A percentile compares a stretch with the other conserved stretches of the same genome.
Evolutionary conservation across 2,888 invertebrate species (phyloP).

Genomic region (Caenorhabditis sp.): DNA sequence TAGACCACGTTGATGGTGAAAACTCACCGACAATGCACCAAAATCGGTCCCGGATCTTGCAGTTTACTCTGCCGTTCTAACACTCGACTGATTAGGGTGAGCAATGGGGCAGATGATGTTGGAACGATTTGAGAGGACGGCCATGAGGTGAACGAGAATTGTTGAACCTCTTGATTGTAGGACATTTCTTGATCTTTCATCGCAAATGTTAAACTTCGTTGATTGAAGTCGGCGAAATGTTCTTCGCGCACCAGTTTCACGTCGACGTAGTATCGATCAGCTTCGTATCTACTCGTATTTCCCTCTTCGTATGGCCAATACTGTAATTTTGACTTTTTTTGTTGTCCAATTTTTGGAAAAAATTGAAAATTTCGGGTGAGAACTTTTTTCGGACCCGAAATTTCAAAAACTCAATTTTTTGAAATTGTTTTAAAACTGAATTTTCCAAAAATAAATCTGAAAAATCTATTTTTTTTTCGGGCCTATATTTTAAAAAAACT

Average conservation of each 20-base stretch:
- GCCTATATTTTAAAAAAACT: no score
- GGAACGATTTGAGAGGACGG: conserved; percentile 51
- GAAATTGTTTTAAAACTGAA: no score
- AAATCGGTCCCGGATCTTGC: conserved; percentile 80
- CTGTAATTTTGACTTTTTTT: conserved; percentile 46
- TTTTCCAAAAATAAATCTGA: no score
- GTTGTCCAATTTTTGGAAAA: no score
- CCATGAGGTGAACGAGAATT: conserved; percentile 66
- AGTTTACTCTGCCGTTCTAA: conserved; percentile 64
- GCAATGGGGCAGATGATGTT: conserved; percentile 44
- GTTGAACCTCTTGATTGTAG: conserved; percentile 55
- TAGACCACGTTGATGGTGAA: not conserved
- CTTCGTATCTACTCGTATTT: conserved; percentile 25
- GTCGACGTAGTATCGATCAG: conserved; percentile 47
- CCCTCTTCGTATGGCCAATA: conserved; percentile 65
- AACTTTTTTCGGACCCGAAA: no score
- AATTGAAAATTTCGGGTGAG: no score
- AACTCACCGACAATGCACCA: conserved; percentile 83
- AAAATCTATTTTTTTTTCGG: no score
- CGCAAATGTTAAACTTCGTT: conserved; percentile 56
- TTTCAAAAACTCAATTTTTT: no score
- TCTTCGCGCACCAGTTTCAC: conserved; percentile 52
- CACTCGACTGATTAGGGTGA: conserved; percentile 79
- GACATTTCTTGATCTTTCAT: conserved; percentile 36
- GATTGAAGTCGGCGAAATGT: conserved; percentile 38